Evolutionary conservation across 2,797 vertebrate species (phyloP).

Genomic region (Margarornis squamiger): DNA sequence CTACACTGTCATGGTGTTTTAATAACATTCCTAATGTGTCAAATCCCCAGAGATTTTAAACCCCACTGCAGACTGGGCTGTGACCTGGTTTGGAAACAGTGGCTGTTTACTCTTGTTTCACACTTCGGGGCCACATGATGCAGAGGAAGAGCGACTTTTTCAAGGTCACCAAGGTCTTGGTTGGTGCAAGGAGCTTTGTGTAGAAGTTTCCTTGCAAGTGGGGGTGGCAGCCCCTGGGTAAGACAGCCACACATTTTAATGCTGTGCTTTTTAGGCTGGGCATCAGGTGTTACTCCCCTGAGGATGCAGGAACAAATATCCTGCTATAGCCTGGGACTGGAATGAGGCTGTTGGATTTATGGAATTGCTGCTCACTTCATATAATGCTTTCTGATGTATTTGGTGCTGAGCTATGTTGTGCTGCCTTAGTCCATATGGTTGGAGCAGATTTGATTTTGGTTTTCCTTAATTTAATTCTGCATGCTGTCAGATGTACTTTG

Average conservation of each 20-base stretch:
- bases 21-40: constrained; percentile 51
- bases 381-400: constrained; percentile 58
- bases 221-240: background rate
- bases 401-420: constrained; percentile 52
- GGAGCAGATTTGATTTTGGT: constrained; percentile 63
- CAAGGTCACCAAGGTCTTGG: background rate
- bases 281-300: background rate
- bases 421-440: constrained; percentile 61
- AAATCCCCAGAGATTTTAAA: constrained; percentile 10
- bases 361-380: constrained; percentile 45
- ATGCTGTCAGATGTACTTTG: constrained; percentile 57
- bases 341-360: constrained; percentile 33
- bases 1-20: constrained; percentile 40
- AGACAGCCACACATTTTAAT: background rate
- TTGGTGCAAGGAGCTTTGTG: background rate
- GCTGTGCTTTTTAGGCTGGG: background rate
- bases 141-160: constrained; percentile 5
- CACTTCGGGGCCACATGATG: background rate
- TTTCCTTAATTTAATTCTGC: constrained; percentile 61
- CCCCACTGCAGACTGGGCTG: background rate
- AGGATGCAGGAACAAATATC: background rate
- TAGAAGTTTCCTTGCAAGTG: background rate
- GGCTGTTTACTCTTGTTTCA: background rate
- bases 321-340: background rate
- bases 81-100: background rate